Percentiles rank a stretch among this genome's conserved stretches.
Conservation (phyloP, 2,797 vertebrate species). For the Danio albolineatus region DNA sequence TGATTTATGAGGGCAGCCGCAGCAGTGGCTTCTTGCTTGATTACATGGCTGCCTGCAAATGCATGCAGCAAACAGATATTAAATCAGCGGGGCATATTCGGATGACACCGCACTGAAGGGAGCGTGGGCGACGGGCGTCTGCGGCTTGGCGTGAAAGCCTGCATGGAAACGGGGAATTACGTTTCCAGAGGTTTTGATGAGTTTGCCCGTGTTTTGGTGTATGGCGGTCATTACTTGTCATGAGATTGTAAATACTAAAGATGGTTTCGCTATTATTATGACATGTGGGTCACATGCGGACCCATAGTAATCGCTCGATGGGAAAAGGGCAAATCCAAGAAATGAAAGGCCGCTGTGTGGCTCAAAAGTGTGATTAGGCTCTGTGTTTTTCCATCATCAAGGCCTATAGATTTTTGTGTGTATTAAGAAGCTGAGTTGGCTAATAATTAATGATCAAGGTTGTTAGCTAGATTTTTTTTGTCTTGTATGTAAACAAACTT, state of each 20-base stretch:
- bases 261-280: slow-evolving; percentile 60
- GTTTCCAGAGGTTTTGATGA: slow-evolving; percentile 68
- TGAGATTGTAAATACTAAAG: slow-evolving; percentile 68
- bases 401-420: slow-evolving; percentile 72
- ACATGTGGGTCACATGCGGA: slow-evolving; percentile 32
- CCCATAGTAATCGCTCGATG: slow-evolving; percentile 60
- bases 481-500: too few relatives aligned
- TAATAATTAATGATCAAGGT: slow-evolving; percentile 71
- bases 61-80: slow-evolving; percentile 74
- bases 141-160: slow-evolving; percentile 50
- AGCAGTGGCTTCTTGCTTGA: slow-evolving; percentile 71
- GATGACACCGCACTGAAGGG: slow-evolving; percentile 59
- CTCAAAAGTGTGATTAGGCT: neutral
- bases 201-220: slow-evolving; percentile 63
- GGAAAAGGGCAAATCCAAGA: slow-evolving; percentile 54
- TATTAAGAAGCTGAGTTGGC: slow-evolving; percentile 67
- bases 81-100: slow-evolving; percentile 76
- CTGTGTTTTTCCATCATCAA: slow-evolving; percentile 25
- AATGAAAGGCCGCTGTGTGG: slow-evolving; percentile 60
- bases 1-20: slow-evolving; percentile 71
- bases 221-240: slow-evolving; percentile 73
- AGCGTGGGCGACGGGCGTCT: slow-evolving; percentile 61
- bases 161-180: slow-evolving; percentile 63
- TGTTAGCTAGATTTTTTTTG: neutral
- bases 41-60: slow-evolving; percentile 72